These are phyloP conservation scores for Formica aserva DNA, from an alignment of 2,888 invertebrate species.

Conservation along the genomic window DNA sequence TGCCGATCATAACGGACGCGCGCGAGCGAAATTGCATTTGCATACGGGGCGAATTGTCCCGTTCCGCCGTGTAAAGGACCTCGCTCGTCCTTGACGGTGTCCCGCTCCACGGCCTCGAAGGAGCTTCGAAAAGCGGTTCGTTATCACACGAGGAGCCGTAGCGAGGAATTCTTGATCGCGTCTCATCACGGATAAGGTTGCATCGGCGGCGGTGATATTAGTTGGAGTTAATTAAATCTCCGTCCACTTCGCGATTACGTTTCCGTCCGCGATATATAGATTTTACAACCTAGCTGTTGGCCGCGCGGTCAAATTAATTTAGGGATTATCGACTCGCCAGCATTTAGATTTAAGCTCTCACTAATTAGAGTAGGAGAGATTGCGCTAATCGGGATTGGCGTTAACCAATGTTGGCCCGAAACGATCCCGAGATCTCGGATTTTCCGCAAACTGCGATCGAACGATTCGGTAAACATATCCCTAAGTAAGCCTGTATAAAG, in stretches of 20 bases:
- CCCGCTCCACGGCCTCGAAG: constrained; percentile 59
- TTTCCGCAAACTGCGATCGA: background rate
- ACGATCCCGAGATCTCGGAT: background rate
- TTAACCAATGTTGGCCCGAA: constrained; percentile 40
- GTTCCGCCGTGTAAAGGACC: constrained; percentile 72
- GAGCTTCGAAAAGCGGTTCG: constrained; percentile 62
- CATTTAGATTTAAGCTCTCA: constrained; percentile 47
- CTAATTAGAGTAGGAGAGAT: constrained; percentile 48
- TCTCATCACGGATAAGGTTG: constrained; percentile 1
- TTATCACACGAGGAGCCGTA: constrained; percentile 57
- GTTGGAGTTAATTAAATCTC: constrained; percentile 45
- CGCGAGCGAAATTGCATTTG: constrained; percentile 80
- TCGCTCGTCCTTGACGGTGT: constrained; percentile 69
- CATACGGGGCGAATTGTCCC: constrained; percentile 79
- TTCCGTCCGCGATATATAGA: constrained; percentile 18
- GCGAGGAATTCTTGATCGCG: constrained; percentile 12
- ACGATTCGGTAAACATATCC: background rate
- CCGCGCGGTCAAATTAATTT: constrained; percentile 40
- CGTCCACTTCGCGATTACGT: constrained; percentile 26
- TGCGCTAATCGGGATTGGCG: constrained; percentile 43
- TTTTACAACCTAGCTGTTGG: constrained; percentile 3
- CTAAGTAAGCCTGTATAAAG: constrained; percentile 12
- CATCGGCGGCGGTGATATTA: background rate
- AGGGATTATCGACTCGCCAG: constrained; percentile 40
- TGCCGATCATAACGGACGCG: constrained; percentile 77